Evolutionary conservation across 1,140 invertebrate species (phyloP), one percentile per base, ranked within the genome.

Genomic region (Drosophila obscura): DNA sequence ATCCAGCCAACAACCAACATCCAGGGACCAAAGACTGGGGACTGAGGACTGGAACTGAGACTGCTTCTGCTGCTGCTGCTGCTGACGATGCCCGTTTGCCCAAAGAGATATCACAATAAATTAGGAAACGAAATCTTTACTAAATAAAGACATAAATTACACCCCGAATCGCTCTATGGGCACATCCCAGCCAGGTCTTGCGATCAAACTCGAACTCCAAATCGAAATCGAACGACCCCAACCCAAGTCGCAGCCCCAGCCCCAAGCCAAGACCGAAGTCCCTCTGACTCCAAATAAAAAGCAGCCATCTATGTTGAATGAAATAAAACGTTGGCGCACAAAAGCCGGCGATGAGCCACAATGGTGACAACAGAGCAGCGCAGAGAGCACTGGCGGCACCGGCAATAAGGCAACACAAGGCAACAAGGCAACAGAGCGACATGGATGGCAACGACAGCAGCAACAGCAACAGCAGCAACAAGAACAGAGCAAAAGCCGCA

Each of bases 71-170:
- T 58, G 73, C 22, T 28, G 49, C 19, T 45, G 59, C 19, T 24
- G 31, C 39, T 59, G 74, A 26, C 78, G 64, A 71, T 63, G 77
- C 67, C 73, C 71, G 57, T 84, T 91, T 89, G 77, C 84, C 80
- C 82, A 83, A 81, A 91, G 76, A 91, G 90, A 90, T 91, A 91
- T 90, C 90, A 91, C 90, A 91, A 91, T 91, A 91, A 91, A 91
- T 91, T 91, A 91, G 90, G 90, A 91, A 91, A 91, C 90, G 90
- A 91, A 91, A 91, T 91, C 90, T 91, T 91, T 90, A 88, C 90
- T 91, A 91, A 91, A 91, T 91, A 91, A 91, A 91, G 90, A 91
- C 90, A 91, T 91, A 91, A 91, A 91, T 91, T 91, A 91, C 90
- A 82, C 77, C 77, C 72, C 65, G 77, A 91, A 91, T 89, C 82